These are phyloP conservation scores for Tortrix viridana DNA, from an alignment of 2,888 invertebrate genomes.

Conservation along the genomic window DNA sequence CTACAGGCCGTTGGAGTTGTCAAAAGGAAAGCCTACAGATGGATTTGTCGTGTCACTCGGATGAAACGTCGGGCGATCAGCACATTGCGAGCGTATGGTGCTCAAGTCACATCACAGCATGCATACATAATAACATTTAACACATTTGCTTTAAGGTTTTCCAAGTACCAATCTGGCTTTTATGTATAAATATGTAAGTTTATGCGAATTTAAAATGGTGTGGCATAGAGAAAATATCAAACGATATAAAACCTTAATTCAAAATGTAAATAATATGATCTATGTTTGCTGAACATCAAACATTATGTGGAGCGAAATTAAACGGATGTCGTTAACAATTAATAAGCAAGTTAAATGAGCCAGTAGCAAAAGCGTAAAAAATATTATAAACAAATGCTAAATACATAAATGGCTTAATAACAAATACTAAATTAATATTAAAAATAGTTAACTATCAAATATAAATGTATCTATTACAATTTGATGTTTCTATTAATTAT, in stretches of 20 bases:
- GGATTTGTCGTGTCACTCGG: neutral
- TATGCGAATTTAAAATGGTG: no score
- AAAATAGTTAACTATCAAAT: slow-evolving; percentile 11
- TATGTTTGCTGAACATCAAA: no score
- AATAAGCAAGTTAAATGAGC: slow-evolving; percentile 13
- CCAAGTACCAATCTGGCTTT: no score
- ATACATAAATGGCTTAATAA: slow-evolving; percentile 29
- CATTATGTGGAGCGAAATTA: no score
- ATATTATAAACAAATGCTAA: slow-evolving; percentile 28
- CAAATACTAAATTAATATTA: slow-evolving; percentile 27
- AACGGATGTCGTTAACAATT: neutral
- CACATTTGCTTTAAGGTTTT: neutral
- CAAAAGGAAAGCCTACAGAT: neutral
- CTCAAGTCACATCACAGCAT: neutral
- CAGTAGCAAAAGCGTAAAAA: slow-evolving; percentile 29
- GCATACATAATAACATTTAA: neutral
- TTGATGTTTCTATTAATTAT: slow-evolving; percentile 24
- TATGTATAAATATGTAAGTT: no score
- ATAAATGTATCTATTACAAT: slow-evolving; percentile 9
- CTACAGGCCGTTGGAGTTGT: no score
- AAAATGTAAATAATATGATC: no score
- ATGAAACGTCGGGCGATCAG: neutral
- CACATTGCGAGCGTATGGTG: slow-evolving; percentile 6
- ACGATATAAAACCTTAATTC: no score
- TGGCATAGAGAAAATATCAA: no score